These are phyloP conservation scores for Eriosoma lanigerum DNA, from an alignment of 1,140 invertebrate genomes.

Conservation along the genomic window DNA sequence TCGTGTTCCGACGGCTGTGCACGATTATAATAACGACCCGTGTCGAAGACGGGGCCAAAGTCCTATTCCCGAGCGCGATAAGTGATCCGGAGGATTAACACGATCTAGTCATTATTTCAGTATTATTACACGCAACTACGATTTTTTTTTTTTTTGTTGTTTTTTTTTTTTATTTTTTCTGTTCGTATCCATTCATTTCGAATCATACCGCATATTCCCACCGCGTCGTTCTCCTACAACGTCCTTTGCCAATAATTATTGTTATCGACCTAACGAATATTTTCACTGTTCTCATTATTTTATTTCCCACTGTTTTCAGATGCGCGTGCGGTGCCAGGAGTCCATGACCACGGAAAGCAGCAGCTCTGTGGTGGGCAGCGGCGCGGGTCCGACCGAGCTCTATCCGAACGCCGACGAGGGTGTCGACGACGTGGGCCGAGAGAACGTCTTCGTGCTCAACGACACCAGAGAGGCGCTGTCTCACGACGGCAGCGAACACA, in stretches of 20 bases:
- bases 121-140: background rate
- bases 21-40: constrained; percentile 11
- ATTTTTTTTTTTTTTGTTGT: background rate
- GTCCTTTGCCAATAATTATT: too few species aligned
- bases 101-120: constrained; percentile 1
- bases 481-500: constrained; percentile 69
- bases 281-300: background rate
- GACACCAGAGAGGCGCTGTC: constrained; percentile 67
- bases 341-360: constrained; percentile 33
- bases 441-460: constrained; percentile 57
- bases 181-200: too few species aligned
- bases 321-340: constrained; percentile 24
- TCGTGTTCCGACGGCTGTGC: background rate
- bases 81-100: constrained; percentile 42
- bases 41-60: constrained; percentile 39
- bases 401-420: constrained; percentile 30
- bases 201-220: too few species aligned
- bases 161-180: background rate
- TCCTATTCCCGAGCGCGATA: constrained; percentile 5
- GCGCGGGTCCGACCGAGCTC: constrained; percentile 25
- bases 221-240: too few species aligned
- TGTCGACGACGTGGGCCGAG: constrained; percentile 30
- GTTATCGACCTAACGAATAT: too few species aligned
- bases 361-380: constrained; percentile 18
- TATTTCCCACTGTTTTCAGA: constrained; percentile 7